Evolutionary conservation across 2,113 vertebrate species (phyloP), one percentile per base, ranked within the genome.

Genomic region (Bubo blakistoni): DNA sequence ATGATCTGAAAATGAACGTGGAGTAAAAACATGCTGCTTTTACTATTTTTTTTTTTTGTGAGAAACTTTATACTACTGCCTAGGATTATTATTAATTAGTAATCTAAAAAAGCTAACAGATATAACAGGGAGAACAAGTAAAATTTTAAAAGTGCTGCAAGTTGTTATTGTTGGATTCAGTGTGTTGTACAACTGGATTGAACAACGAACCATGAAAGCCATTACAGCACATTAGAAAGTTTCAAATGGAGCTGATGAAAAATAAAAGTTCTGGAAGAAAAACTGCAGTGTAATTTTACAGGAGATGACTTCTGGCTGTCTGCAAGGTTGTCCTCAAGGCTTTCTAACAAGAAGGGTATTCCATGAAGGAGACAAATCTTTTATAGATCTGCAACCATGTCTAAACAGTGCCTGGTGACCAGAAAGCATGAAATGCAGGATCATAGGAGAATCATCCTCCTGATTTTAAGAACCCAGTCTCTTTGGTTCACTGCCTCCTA

Each of bases 151-250:
- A 84, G 58, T n/a, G n/a, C 25, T 92, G 34, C 1, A 3, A 76
- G 63, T 47, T 94, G 15, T 84, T 87, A 7, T 90, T 71, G 59
- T 40, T 69, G 62, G 52, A 47, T 67, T 80, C 71, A 61, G 24
- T 30, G 66, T 57, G 36, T 38, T 57, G 76, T 81, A 36, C 46
- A 36, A 49, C 55, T 40, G 29, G 29, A 67, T 63, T 70, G 61
- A 87, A 87, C 67, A 96, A 92, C n/a, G 66, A 93, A 24, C 38
- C 62, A 7, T 74, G 62, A 93, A 87, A 95, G 16, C 73, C 81
- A 55, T 85, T 87, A 78, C 34, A 73, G 42, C 69, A 40, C n/a
- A 38, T 10, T 3, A 7, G 52, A 58, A 84, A 59, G 26, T 81
- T 93, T 95, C 57, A 76, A 72, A 85, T 11, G 18, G 42, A 81